Conservation (phyloP, 2,888 invertebrate genomes). For the Lasioglossum zephyrum region DNA sequence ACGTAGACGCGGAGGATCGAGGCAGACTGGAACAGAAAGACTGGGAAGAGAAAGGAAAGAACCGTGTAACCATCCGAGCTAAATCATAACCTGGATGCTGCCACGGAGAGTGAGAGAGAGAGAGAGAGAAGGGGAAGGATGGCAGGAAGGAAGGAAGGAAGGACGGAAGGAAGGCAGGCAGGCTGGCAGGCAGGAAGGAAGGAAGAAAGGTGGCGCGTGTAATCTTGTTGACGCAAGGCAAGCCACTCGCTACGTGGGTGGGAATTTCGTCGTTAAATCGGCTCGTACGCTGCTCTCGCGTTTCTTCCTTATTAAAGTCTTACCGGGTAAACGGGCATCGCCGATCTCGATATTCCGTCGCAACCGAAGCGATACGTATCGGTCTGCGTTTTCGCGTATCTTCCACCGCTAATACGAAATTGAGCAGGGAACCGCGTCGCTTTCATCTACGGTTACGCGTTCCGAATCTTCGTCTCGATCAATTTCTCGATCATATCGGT, state of each 20-base stretch:
- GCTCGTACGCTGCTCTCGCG: conserved; percentile 69
- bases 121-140: conserved; percentile 16
- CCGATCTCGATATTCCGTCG: conserved; percentile 49
- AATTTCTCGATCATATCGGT: not conserved
- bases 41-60: conserved; percentile 25
- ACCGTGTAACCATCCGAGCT: conserved; percentile 43
- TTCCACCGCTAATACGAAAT: not conserved
- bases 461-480: conserved; percentile 29
- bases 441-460: conserved; percentile 19
- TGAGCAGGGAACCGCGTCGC: not conserved
- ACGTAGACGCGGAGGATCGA: conserved; percentile 21
- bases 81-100: conserved; percentile 57
- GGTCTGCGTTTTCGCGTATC: conserved; percentile 11
- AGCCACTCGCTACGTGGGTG: conserved; percentile 63
- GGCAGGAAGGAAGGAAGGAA: conserved; percentile 1
- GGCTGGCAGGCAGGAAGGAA: conserved; percentile 59
- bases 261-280: conserved; percentile 78
- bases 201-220: conserved; percentile 76
- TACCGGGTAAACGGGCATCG: conserved; percentile 66
- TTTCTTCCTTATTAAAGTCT: conserved; percentile 77
- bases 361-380: conserved; percentile 30
- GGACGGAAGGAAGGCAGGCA: conserved; percentile 66
- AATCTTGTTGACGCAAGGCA: conserved; percentile 79
- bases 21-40: conserved; percentile 31
- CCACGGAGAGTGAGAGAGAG: conserved; percentile 17